Percentiles rank a stretch among this genome's conserved stretches.
Conservation (phyloP, 2,888 invertebrate species). For the Pinctada fucata region DNA sequence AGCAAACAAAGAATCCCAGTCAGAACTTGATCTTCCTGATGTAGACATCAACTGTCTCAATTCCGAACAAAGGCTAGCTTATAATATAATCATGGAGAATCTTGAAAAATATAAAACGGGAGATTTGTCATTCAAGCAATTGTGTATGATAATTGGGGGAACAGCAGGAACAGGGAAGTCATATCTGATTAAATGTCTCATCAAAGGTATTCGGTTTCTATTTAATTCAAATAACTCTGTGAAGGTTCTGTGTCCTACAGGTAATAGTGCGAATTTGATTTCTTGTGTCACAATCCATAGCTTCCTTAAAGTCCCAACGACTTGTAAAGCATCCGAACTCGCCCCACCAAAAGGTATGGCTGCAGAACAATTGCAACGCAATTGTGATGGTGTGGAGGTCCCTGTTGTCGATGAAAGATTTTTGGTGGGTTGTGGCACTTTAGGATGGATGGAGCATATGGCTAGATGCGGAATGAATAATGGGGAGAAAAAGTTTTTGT, state of each 20-base stretch:
- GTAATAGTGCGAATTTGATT: constrained; percentile 40
- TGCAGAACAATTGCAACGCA: constrained; percentile 19
- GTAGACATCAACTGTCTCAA: constrained; percentile 33
- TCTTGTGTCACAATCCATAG: constrained; percentile 45
- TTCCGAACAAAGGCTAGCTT: constrained; percentile 42
- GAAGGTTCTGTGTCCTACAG: constrained; percentile 41
- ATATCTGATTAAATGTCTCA: constrained; percentile 43
- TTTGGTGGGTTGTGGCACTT: too few species aligned
- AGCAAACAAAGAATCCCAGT: too few species aligned
- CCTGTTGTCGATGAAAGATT: too few species aligned
- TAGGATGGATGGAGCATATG: too few species aligned
- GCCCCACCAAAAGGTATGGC: constrained; percentile 26
- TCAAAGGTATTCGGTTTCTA: constrained; percentile 30
- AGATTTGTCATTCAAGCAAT: constrained; percentile 11
- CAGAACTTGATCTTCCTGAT: constrained; percentile 39
- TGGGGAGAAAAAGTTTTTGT: constrained; percentile 18
- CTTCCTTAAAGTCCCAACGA: constrained; percentile 43
- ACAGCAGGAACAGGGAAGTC: constrained; percentile 47
- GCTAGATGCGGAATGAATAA: too few species aligned
- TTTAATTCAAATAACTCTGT: constrained; percentile 36
- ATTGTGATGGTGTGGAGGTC: constrained; percentile 26
- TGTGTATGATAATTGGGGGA: constrained; percentile 40
- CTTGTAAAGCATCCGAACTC: constrained; percentile 15
- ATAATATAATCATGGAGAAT: constrained; percentile 35
- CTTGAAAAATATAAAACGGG: constrained; percentile 13